A percentile compares a stretch with the other conserved stretches of the same genome.
These are phyloP conservation scores for Eurypyga helias DNA, from an alignment of 2,113 vertebrate genomes.

Conservation along the genomic window DNA sequence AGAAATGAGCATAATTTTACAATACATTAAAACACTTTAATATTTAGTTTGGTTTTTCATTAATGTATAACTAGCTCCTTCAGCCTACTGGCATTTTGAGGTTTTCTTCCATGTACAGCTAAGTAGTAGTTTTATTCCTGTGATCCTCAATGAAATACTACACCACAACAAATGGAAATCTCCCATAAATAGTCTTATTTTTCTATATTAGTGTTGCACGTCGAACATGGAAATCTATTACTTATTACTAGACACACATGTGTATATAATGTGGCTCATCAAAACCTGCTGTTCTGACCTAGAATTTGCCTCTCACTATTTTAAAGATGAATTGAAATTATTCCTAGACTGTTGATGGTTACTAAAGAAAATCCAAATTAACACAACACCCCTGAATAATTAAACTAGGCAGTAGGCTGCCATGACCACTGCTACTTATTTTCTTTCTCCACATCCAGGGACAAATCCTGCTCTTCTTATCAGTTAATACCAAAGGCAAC, in stretches of 20 bases:
- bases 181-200: background rate
- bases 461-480: background rate
- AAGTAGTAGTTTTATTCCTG: background rate
- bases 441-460: background rate
- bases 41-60: background rate
- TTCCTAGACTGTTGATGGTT: background rate
- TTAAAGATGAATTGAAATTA: background rate
- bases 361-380: background rate
- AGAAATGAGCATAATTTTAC: background rate
- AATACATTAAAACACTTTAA: background rate
- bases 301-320: background rate
- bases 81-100: background rate
- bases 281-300: background rate
- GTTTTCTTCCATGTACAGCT: background rate
- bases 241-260: background rate
- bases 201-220: background rate
- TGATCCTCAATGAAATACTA: background rate
- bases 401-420: background rate
- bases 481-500: background rate
- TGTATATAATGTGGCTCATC: background rate
- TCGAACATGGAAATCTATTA: background rate
- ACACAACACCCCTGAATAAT: background rate
- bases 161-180: background rate
- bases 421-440: background rate
- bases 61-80: background rate